phyloP scores from a whole-genome alignment of 2,113 vertebrate genomes.

The Caloenas nicobarica region DNA sequence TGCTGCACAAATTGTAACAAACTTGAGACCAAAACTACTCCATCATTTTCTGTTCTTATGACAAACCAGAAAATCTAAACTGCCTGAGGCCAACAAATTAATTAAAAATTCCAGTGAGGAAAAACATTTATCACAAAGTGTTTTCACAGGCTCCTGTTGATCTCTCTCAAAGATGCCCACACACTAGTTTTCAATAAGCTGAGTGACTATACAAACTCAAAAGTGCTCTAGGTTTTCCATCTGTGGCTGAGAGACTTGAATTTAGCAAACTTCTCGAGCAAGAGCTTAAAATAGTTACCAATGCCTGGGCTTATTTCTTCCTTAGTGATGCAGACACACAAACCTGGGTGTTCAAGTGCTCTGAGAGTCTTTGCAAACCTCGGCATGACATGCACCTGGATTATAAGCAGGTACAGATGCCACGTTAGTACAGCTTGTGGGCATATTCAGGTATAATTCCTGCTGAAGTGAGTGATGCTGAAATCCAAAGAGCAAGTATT shows the following conservation, averaged over 20 bases:
- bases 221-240: not conserved
- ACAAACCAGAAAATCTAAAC: not conserved
- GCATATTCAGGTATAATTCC: not conserved
- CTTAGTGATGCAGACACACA: not conserved
- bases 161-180: not conserved
- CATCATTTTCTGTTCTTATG: not conserved
- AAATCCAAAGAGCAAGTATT: not conserved
- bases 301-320: not conserved
- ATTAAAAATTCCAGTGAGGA: constrained; percentile 6
- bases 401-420: not conserved
- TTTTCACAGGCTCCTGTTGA: not conserved
- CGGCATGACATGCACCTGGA: not conserved
- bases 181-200: not conserved
- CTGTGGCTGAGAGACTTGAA: not conserved
- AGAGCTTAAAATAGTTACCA: not conserved
- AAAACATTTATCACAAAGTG: not conserved
- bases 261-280: not conserved
- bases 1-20: not conserved
- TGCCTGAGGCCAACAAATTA: not conserved
- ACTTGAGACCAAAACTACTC: not conserved
- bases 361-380: not conserved
- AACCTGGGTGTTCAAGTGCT: not conserved
- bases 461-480: not conserved
- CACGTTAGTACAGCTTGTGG: not conserved
- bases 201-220: not conserved